These are phyloP conservation scores for Agonum fuliginosum DNA, from an alignment of 2,888 invertebrate genomes.

Conservation along the genomic window DNA sequence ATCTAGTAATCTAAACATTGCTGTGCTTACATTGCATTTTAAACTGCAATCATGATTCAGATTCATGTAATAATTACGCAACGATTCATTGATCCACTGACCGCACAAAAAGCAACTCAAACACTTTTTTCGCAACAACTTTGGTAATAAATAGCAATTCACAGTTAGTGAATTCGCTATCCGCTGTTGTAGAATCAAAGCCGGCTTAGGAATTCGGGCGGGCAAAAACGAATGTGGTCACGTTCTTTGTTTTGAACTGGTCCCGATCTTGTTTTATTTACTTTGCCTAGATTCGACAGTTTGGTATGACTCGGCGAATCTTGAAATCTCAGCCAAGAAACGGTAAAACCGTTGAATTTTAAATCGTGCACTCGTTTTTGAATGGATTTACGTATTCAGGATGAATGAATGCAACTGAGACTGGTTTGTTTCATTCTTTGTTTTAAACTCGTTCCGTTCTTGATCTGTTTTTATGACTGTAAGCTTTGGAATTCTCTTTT, in stretches of 20 bases:
- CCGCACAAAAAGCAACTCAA: neutral
- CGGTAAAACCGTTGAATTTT: constrained; percentile 32
- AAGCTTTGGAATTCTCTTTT: neutral
- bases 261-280: neutral
- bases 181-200: neutral
- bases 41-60: neutral
- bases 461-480: constrained; percentile 1
- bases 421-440: constrained; percentile 43
- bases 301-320: neutral
- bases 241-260: constrained; percentile 1
- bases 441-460: constrained; percentile 22
- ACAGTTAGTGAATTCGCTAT: neutral
- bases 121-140: neutral
- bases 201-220: neutral
- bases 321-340: neutral
- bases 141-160: too few relatives aligned
- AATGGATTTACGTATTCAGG: constrained; percentile 15
- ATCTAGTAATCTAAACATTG: too few relatives aligned
- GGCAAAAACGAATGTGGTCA: neutral
- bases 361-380: constrained; percentile 13
- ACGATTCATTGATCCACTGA: neutral
- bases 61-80: neutral
- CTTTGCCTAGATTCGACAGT: neutral
- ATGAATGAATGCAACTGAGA: constrained; percentile 41
- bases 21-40: too few relatives aligned